phyloP scores from a whole-genome alignment of 2,797 vertebrate genomes.

The Hozukius guyotensis region DNA sequence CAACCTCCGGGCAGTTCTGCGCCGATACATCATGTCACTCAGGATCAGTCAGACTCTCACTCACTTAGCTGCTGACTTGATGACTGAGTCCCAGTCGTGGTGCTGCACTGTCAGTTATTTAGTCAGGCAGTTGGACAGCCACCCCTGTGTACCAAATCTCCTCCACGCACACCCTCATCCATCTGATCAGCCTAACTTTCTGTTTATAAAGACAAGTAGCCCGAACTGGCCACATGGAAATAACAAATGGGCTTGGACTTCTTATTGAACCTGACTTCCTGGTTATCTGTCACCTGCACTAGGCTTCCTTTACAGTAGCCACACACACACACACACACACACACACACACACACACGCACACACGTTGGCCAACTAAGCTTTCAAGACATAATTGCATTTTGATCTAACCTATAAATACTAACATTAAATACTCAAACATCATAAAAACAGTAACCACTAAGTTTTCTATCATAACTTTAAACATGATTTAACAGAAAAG shows the following conservation, averaged over 20 bases:
- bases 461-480: slow-evolving; percentile 9
- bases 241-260: slow-evolving; percentile 24
- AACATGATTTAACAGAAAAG: slow-evolving; percentile 22
- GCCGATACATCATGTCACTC: slow-evolving; percentile 68
- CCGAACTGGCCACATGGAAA: slow-evolving; percentile 21
- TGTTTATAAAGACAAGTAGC: slow-evolving; percentile 33
- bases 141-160: slow-evolving; percentile 38
- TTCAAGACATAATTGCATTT: slow-evolving; percentile 2
- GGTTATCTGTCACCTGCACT: slow-evolving; percentile 6
- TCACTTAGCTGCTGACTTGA: slow-evolving; percentile 68
- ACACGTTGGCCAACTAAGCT: not conserved
- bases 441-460: slow-evolving; percentile 1
- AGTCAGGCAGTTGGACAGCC: slow-evolving; percentile 54
- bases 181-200: slow-evolving; percentile 33
- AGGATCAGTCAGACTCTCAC: slow-evolving; percentile 68
- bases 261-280: not conserved
- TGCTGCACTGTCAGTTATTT: slow-evolving; percentile 63
- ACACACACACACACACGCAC: not conserved
- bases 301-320: not conserved
- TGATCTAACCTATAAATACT: slow-evolving; percentile 22
- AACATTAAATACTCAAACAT: slow-evolving; percentile 17
- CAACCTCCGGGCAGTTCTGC: slow-evolving; percentile 51
- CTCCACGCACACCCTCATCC: slow-evolving; percentile 33
- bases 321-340: not conserved
- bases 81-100: slow-evolving; percentile 48